Percentiles rank a stretch among this genome's conserved stretches.
Conservation (phyloP, 2,888 invertebrate species). For the Bhutanitis thaidina region DNA sequence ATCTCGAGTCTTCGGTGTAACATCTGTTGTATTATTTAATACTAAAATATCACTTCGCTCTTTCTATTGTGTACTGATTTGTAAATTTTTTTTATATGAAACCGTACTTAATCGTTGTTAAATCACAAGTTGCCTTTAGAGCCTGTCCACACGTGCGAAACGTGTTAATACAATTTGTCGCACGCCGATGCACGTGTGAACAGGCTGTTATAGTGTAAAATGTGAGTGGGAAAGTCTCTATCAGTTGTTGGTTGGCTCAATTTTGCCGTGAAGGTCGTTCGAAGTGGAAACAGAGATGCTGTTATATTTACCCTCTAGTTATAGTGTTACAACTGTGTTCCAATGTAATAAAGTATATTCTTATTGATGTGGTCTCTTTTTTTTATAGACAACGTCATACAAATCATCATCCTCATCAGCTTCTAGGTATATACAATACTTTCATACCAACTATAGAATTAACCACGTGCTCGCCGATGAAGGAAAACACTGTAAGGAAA, state of each 20-base stretch:
- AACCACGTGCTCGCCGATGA: no score
- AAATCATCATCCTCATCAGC: no score
- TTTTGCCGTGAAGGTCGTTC: not conserved
- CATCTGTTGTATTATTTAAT: no score
- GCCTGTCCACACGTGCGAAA: not conserved
- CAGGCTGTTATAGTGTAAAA: not conserved
- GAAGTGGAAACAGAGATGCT: slow-evolving; percentile 4
- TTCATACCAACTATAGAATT: no score
- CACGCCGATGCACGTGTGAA: not conserved
- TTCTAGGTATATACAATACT: no score
- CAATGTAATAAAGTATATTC: slow-evolving; percentile 21
- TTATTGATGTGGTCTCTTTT: slow-evolving; percentile 13
- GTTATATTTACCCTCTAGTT: slow-evolving; percentile 20
- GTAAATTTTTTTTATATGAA: slow-evolving; percentile 8
- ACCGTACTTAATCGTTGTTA: slow-evolving; percentile 15
- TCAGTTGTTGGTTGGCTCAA: slow-evolving; percentile 7
- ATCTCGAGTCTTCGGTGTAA: no score
- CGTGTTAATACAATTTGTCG: no score
- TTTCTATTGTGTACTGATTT: slow-evolving; percentile 4
- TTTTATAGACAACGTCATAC: not conserved
- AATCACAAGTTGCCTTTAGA: slow-evolving; percentile 18
- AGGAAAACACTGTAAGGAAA: no score
- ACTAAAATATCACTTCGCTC: no score
- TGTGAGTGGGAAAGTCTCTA: not conserved
- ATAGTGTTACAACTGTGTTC: slow-evolving; percentile 18